Evolutionary conservation across 2,113 vertebrate species (phyloP).

Genomic region (Phyllopteryx taeniolatus): DNA sequence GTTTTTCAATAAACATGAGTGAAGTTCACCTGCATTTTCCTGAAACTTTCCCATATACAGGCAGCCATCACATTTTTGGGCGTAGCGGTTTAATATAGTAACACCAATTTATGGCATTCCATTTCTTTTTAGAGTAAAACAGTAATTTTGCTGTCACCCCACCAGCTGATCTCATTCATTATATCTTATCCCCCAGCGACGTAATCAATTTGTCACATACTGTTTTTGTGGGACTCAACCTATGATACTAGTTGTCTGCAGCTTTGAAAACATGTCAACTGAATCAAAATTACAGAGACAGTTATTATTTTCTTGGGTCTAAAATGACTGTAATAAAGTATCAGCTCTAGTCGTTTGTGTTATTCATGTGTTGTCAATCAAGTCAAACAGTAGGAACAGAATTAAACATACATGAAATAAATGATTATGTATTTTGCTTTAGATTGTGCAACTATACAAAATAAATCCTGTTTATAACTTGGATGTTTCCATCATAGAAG

Average conservation of each 20-base stretch:
- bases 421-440: background rate
- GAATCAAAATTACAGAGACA: background rate
- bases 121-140: background rate
- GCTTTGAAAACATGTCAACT: conserved; percentile 16
- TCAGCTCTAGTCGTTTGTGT: background rate
- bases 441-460: background rate
- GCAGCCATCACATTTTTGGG: background rate
- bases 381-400: background rate
- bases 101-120: conserved; percentile 1
- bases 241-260: conserved; percentile 1
- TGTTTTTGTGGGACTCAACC: conserved; percentile 14
- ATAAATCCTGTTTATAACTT: background rate
- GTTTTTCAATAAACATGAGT: conserved; percentile 9
- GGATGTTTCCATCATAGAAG: background rate
- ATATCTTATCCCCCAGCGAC: conserved; percentile 12
- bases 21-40: background rate
- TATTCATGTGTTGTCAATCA: background rate
- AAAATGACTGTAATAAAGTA: background rate
- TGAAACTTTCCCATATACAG: background rate
- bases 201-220: conserved; percentile 17
- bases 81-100: background rate
- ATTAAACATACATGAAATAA: conserved; percentile 1
- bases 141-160: background rate
- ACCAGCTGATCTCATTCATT: conserved; percentile 6
- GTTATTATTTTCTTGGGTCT: background rate